phyloP scores from a whole-genome alignment of 2,113 vertebrate genomes.

The Noctilio leporinus region DNA sequence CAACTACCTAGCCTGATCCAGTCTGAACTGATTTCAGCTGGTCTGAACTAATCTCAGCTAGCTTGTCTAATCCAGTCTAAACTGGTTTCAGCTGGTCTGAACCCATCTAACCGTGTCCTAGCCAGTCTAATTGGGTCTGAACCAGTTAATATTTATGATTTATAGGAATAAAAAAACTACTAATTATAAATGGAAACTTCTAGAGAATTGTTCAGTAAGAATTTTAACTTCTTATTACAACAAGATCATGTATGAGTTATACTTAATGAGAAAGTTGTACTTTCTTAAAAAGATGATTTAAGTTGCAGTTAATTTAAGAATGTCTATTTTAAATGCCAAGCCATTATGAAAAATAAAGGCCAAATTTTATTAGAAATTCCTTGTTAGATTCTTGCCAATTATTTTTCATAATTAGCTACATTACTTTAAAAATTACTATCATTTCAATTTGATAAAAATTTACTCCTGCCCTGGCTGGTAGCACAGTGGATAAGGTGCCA shows the following conservation, averaged over 20 bases:
- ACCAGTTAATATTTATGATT: background rate
- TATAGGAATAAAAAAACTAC: background rate
- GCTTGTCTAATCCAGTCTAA: no score
- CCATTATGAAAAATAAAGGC: background rate
- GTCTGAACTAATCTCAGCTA: no score
- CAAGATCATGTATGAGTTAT: background rate
- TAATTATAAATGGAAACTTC: background rate
- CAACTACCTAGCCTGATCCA: no score
- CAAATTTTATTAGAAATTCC: background rate
- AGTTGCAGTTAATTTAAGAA: background rate
- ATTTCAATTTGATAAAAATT: background rate
- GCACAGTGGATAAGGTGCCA: no score
- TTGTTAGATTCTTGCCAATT: background rate
- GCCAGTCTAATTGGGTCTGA: no score
- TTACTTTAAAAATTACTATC: background rate
- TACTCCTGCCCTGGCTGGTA: no score
- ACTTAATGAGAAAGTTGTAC: no score
- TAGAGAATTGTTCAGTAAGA: background rate
- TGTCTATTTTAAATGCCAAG: background rate
- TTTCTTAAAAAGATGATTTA: no score
- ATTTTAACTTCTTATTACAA: background rate
- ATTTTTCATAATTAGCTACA: background rate
- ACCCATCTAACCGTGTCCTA: no score
- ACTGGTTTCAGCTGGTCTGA: no score
- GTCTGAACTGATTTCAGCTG: no score